Conservation (phyloP, 2,888 invertebrate species). For the Pandemis cinnamomeana region DNA sequence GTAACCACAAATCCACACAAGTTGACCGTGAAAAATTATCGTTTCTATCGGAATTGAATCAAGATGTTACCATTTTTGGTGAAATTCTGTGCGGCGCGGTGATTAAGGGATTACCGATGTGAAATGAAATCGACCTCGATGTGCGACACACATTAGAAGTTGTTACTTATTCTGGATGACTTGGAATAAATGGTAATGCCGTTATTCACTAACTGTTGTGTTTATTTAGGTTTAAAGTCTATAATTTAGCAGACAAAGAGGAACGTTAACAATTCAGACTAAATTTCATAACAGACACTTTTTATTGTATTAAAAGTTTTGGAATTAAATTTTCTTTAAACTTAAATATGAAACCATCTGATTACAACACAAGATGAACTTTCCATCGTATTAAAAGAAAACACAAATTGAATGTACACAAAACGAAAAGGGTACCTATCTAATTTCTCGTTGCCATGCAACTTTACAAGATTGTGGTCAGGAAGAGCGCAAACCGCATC, state of each 20-base stretch:
- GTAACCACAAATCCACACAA: conserved; percentile 49
- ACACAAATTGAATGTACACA: not conserved
- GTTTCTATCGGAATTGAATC: conserved; percentile 47
- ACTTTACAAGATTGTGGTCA: conserved; percentile 28
- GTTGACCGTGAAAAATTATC: conserved; percentile 47
- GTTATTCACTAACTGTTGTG: conserved; percentile 1
- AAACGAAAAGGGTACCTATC: conserved; percentile 6
- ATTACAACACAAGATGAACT: not conserved
- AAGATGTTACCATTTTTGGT: conserved; percentile 60
- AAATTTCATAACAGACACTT: no score
- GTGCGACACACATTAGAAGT: conserved; percentile 46
- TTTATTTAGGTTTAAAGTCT: not conserved
- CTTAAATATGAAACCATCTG: no score
- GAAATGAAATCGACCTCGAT: conserved; percentile 57
- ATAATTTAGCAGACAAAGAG: not conserved
- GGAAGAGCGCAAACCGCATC: conserved; percentile 40
- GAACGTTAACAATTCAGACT: no score
- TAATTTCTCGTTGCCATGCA: conserved; percentile 26
- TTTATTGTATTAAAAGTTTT: no score
- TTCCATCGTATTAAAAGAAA: no score
- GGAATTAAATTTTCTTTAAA: no score
- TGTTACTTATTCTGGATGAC: conserved; percentile 19
- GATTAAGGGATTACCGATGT: conserved; percentile 56
- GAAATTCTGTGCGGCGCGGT: conserved; percentile 53
- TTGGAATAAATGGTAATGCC: conserved; percentile 10